A percentile compares a stretch with the other conserved stretches of the same genome.
These are phyloP conservation scores for Thalassoma bifasciatum DNA, from an alignment of 2,113 vertebrate species.

Conservation along the genomic window DNA sequence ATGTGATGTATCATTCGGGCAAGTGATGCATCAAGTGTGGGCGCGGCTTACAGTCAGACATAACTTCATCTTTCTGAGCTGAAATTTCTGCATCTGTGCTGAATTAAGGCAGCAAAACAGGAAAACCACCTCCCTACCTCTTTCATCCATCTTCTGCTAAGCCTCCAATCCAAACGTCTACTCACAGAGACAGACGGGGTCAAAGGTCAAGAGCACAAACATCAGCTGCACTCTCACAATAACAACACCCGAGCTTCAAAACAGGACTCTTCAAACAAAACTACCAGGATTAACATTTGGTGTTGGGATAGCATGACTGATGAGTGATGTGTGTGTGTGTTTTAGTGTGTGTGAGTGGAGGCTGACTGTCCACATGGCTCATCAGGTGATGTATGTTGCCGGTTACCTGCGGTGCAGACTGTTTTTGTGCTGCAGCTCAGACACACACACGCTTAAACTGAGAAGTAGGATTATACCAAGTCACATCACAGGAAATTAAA, in stretches of 20 bases:
- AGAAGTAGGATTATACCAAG: not conserved
- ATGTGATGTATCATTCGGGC: too few relatives aligned
- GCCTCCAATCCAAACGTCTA: conserved; percentile 16
- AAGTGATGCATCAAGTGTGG: too few relatives aligned
- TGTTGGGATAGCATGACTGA: conserved; percentile 32
- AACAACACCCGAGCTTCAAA: conserved; percentile 17
- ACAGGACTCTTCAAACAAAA: conserved; percentile 20
- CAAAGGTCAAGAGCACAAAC: conserved; percentile 36
- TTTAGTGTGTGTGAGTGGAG: conserved; percentile 8
- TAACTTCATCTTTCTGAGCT: too few relatives aligned
- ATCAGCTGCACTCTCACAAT: conserved; percentile 16
- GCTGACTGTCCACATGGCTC: conserved; percentile 51
- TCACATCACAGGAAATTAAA: not conserved
- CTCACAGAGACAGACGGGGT: conserved; percentile 36
- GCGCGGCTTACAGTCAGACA: too few relatives aligned
- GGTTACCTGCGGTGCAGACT: conserved; percentile 45
- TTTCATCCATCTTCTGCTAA: not conserved
- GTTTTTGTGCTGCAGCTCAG: conserved; percentile 16
- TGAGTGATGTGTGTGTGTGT: conserved; percentile 19
- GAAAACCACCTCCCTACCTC: conserved; percentile 12
- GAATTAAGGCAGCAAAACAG: conserved; percentile 21
- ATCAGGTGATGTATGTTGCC: conserved; percentile 57
- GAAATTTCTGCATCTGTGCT: conserved; percentile 38
- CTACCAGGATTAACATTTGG: conserved; percentile 18
- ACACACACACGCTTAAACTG: not conserved